These are phyloP conservation scores for Pampusana beccarii DNA, from an alignment of 2,113 vertebrate genomes.

Conservation along the genomic window DNA sequence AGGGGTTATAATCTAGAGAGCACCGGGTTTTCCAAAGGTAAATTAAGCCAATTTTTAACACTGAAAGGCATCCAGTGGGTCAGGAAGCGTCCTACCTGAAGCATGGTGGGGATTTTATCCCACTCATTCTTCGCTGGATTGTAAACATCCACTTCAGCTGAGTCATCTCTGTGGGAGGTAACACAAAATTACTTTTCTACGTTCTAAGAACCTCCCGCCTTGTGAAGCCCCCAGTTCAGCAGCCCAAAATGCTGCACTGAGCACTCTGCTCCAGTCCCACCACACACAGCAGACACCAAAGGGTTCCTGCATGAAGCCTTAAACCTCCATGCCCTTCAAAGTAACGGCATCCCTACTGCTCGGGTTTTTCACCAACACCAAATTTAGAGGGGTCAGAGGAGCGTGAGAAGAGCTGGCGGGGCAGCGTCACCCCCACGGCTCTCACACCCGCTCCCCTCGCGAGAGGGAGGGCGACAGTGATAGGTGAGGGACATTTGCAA, in stretches of 20 bases:
- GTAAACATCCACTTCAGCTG: constrained; percentile 92
- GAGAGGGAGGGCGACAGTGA: constrained; percentile 16
- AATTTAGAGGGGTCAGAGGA: not conserved
- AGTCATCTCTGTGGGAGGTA: constrained; percentile 85
- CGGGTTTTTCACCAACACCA: not conserved
- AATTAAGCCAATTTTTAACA: not conserved
- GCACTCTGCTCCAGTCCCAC: not conserved
- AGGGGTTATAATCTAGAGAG: not conserved
- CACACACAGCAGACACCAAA: fast-evolving
- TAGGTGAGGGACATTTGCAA: constrained; percentile 17
- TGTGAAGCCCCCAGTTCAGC: not conserved
- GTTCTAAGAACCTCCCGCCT: not conserved
- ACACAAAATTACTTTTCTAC: not conserved
- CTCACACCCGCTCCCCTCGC: not conserved
- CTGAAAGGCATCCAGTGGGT: fast-evolving
- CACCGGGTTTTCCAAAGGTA: not conserved
- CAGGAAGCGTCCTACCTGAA: constrained; percentile 77
- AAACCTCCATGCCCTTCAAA: not conserved
- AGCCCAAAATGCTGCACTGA: fast-evolving
- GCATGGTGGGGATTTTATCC: constrained; percentile 95
- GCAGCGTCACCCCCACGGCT: not conserved
- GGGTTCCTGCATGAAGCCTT: not conserved
- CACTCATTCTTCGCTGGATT: constrained; percentile 91
- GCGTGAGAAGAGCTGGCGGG: not conserved
- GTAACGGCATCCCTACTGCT: not conserved